A percentile compares a stretch with the other conserved stretches of the same genome.
phyloP scores from a whole-genome alignment of 2,888 invertebrate genomes.

The Erebia aethiops region DNA sequence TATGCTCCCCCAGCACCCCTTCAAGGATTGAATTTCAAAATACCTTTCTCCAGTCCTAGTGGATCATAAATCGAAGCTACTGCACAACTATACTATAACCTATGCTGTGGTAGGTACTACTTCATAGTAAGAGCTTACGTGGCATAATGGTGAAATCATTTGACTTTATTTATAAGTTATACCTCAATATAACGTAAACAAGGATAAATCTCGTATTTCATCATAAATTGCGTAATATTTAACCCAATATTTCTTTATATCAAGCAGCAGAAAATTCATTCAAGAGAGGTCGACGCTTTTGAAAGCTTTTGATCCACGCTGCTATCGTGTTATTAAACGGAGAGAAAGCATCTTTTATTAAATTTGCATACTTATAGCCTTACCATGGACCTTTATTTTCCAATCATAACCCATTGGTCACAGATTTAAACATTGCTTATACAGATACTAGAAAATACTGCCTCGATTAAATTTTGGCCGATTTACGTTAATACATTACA shows the following conservation, averaged over 20 bases:
- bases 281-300: constrained; percentile 10
- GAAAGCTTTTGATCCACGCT: constrained; percentile 23
- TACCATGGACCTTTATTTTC: constrained; percentile 13
- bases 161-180: background rate
- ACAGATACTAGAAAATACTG: background rate
- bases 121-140: background rate
- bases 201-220: background rate
- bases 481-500: no score
- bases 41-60: background rate
- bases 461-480: no score
- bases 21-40: constrained; percentile 10
- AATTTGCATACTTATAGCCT: constrained; percentile 20
- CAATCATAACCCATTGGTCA: constrained; percentile 5
- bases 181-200: background rate
- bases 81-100: no score
- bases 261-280: constrained; percentile 20
- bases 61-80: constrained; percentile 6
- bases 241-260: constrained; percentile 15
- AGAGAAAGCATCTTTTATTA: constrained; percentile 21
- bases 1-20: background rate
- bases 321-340: constrained; percentile 21
- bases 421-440: background rate
- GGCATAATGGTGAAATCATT: background rate
- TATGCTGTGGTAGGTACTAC: background rate
- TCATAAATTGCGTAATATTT: constrained; percentile 9